phyloP scores from a whole-genome alignment of 2,797 vertebrate genomes.

The Myotis myotis region DNA sequence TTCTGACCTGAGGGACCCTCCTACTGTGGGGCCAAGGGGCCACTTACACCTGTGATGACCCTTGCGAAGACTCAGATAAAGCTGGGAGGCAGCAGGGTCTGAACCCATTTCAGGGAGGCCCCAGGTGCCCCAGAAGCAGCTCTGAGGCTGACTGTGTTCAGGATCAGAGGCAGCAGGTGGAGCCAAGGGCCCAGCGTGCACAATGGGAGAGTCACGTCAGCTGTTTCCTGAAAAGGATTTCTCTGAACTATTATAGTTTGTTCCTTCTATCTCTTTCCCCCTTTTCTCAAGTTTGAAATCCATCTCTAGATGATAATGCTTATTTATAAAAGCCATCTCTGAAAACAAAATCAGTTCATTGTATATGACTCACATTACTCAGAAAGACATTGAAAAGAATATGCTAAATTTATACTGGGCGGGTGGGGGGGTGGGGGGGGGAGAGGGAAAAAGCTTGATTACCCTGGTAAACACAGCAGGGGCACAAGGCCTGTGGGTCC shows the following conservation, averaged over 20 bases:
- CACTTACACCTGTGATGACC: neutral
- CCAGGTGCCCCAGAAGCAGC: neutral
- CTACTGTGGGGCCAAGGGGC: neutral
- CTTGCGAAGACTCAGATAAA: neutral
- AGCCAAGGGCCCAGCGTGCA: neutral
- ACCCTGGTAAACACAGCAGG: neutral
- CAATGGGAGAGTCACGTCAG: neutral
- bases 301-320: neutral
- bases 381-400: neutral
- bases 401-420: neutral
- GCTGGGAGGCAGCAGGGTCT: neutral
- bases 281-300: neutral
- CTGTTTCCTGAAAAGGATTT: neutral
- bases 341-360: constrained; percentile 17
- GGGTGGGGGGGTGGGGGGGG: fast-evolving
- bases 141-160: neutral
- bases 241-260: neutral
- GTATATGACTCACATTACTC: neutral
- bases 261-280: neutral
- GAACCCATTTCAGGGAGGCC: neutral
- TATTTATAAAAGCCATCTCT: constrained; percentile 7
- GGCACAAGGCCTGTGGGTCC: neutral
- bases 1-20: neutral
- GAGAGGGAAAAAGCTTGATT: neutral
- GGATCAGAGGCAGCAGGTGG: neutral